These are phyloP conservation scores for Gerosis bhagava DNA, from an alignment of 2,888 invertebrate genomes.

Conservation along the genomic window DNA sequence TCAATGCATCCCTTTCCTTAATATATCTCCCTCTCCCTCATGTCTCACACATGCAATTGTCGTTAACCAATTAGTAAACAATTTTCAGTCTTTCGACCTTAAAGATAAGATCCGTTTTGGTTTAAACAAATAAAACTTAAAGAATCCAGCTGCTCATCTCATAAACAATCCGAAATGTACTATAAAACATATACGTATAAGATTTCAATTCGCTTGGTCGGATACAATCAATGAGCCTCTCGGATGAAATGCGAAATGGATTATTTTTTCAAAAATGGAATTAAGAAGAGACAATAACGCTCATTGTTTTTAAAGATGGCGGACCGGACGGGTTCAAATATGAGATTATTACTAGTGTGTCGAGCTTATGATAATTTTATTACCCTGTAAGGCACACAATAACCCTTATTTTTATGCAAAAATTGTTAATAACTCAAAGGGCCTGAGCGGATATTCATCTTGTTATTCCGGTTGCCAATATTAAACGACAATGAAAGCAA, in stretches of 20 bases:
- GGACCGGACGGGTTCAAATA: conserved; percentile 66
- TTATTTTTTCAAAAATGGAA: conserved; percentile 82
- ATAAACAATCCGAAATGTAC: conserved; percentile 40
- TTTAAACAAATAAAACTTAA: conserved; percentile 48
- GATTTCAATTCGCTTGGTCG: conserved; percentile 40
- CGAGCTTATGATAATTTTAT: conserved; percentile 73
- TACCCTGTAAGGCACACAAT: conserved; percentile 54
- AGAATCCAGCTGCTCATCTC: conserved; percentile 61
- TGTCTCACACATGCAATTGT: conserved; percentile 58
- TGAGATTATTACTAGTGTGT: conserved; percentile 70
- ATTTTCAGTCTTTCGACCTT: conserved; percentile 52
- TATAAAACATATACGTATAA: conserved; percentile 40
- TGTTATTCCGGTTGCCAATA: conserved; percentile 52
- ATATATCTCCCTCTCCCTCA: conserved; percentile 48
- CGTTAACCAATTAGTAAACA: conserved; percentile 64
- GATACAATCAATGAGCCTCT: conserved; percentile 64
- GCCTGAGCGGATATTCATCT: conserved; percentile 49
- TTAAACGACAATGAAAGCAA: conserved; percentile 30
- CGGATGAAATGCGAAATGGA: conserved; percentile 79
- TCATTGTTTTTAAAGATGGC: conserved; percentile 81
- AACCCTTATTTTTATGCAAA: conserved; percentile 33
- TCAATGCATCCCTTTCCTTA: conserved; percentile 51
- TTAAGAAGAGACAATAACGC: conserved; percentile 81
- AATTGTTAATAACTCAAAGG: conserved; percentile 25
- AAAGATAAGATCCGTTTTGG: conserved; percentile 57